Conservation (phyloP, 2,797 vertebrate genomes). For the Leptatherina wallacei region DNA sequence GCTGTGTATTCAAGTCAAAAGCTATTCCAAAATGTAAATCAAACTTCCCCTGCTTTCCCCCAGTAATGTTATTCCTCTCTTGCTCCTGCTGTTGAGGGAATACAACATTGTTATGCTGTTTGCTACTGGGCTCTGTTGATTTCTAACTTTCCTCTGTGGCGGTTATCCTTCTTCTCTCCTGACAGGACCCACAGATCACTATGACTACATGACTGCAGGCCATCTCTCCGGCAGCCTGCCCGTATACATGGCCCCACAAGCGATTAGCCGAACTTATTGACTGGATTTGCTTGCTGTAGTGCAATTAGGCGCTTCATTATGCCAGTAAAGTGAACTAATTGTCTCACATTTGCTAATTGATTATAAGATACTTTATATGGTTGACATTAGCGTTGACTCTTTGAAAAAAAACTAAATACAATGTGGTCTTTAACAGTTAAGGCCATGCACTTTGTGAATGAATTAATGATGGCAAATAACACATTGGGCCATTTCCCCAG, state of each 20-base stretch:
- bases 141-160: slow-evolving; percentile 32
- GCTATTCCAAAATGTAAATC: slow-evolving; percentile 73
- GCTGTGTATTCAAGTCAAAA: slow-evolving; percentile 63
- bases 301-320: slow-evolving; percentile 80
- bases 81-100: slow-evolving; percentile 57
- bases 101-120: slow-evolving; percentile 40
- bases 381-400: slow-evolving; percentile 49
- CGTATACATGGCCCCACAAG: slow-evolving; percentile 50
- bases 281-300: slow-evolving; percentile 63
- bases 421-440: slow-evolving; percentile 45
- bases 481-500: slow-evolving; percentile 29
- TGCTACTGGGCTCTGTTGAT: slow-evolving; percentile 41
- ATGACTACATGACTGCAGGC: slow-evolving; percentile 41
- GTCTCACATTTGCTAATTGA: slow-evolving; percentile 75
- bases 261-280: slow-evolving; percentile 74
- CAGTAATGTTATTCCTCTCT: slow-evolving; percentile 50
- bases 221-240: slow-evolving; percentile 35
- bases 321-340: slow-evolving; percentile 77
- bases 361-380: slow-evolving; percentile 71
- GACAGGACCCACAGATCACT: slow-evolving; percentile 48
- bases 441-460: slow-evolving; percentile 40
- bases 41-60: slow-evolving; percentile 51
- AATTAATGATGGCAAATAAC: slow-evolving; percentile 53
- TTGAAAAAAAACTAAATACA: slow-evolving; percentile 30
- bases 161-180: slow-evolving; percentile 34